phyloP scores from a whole-genome alignment of 2,888 invertebrate genomes.

The Noctua comes region DNA sequence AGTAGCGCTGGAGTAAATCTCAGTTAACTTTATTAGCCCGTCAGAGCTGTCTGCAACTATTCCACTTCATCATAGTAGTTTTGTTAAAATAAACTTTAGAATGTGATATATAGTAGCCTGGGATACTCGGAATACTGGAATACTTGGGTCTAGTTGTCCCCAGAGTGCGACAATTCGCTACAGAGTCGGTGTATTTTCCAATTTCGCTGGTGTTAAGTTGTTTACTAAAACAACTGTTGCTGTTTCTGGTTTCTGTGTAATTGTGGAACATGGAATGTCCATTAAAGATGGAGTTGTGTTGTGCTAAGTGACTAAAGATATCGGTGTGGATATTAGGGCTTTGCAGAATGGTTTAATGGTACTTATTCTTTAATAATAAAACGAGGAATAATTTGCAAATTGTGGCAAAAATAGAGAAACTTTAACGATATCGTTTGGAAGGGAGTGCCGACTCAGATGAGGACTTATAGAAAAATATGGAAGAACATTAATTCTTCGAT shows the following conservation, averaged over 20 bases:
- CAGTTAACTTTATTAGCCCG: conserved; percentile 56
- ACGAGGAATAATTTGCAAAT: background rate
- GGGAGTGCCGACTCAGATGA: background rate
- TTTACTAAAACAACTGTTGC: conserved; percentile 20
- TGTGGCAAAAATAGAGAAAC: background rate
- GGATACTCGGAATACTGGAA: conserved; percentile 10
- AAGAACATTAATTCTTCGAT: background rate
- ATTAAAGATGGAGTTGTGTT: background rate
- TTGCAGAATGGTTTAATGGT: background rate
- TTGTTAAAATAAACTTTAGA: conserved; percentile 58
- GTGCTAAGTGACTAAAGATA: background rate
- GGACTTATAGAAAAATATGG: background rate
- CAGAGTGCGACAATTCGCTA: conserved; percentile 5
- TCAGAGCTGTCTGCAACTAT: conserved; percentile 47
- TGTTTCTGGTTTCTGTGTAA: conserved; percentile 14
- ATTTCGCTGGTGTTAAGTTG: background rate
- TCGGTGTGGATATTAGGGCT: background rate
- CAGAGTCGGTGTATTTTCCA: conserved; percentile 2
- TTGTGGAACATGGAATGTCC: conserved; percentile 3
- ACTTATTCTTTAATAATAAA: background rate
- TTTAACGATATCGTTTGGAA: background rate
- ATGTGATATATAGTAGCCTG: conserved; percentile 41
- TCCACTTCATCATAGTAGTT: conserved; percentile 55
- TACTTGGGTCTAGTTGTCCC: conserved; percentile 35
- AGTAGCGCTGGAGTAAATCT: conserved; percentile 45